phyloP scores from a whole-genome alignment of 1,140 invertebrate genomes.

The Hylaeus volcanicus region DNA sequence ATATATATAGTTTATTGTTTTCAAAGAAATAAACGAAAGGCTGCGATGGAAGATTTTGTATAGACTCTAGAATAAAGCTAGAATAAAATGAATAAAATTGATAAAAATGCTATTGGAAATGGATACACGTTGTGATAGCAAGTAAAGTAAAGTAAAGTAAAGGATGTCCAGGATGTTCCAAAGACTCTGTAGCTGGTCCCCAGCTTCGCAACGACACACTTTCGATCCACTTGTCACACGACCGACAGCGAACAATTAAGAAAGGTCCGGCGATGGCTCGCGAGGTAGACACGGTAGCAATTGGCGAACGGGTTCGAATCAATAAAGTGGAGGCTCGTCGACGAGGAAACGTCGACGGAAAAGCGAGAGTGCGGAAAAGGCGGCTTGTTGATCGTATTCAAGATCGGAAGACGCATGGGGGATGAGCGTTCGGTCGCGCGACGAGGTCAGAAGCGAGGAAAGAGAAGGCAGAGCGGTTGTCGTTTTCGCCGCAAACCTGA shows the following conservation, averaged over 20 bases:
- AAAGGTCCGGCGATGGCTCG: not conserved
- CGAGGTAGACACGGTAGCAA: not conserved
- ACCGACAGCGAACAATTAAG: not conserved
- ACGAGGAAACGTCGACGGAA: not conserved
- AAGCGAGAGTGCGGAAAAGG: no score
- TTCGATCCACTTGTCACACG: not conserved
- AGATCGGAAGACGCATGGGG: not conserved
- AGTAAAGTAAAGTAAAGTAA: no score
- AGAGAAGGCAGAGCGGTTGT: constrained; percentile 40
- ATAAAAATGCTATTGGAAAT: no score
- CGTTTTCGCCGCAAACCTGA: constrained; percentile 75
- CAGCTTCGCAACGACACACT: no score
- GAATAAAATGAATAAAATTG: no score
- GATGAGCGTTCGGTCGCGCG: not conserved
- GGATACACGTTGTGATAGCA: no score
- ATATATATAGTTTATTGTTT: no score
- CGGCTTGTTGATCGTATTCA: not conserved
- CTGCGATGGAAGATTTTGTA: no score
- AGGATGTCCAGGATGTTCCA: no score
- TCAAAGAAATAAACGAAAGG: no score
- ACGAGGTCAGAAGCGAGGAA: constrained; percentile 26
- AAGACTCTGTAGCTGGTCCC: no score
- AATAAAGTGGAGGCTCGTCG: constrained; percentile 1
- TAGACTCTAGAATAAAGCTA: no score
- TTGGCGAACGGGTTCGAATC: constrained; percentile 5